Conservation (phyloP, 92 coral and sea anemone species). For the Metridium senile region DNA sequence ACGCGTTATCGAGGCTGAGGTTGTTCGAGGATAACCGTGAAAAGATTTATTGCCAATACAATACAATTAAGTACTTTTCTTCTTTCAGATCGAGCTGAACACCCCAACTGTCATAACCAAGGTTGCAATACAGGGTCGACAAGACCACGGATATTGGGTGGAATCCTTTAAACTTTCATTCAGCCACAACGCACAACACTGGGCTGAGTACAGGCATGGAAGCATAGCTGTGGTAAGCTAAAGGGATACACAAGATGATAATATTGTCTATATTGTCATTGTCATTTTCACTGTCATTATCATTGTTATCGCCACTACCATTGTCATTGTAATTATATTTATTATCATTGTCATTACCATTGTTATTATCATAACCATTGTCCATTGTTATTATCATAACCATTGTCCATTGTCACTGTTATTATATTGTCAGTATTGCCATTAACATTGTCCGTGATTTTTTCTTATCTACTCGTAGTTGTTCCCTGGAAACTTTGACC, state of each 20-base stretch:
- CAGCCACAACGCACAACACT: conserved; percentile 13
- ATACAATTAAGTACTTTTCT: neutral
- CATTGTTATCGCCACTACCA: too few relatives aligned
- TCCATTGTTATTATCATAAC: neutral
- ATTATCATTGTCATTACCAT: too few relatives aligned
- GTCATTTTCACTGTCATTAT: too few relatives aligned
- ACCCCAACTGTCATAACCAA: conserved; percentile 25
- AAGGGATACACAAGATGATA: too few relatives aligned
- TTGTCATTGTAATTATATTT: too few relatives aligned
- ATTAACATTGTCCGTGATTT: neutral
- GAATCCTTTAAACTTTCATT: conserved; percentile 9
- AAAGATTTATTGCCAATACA: too few relatives aligned
- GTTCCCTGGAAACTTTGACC: conserved; percentile 35
- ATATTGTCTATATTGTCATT: too few relatives aligned
- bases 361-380: too few relatives aligned
- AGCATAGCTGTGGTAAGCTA: conserved; percentile 23
- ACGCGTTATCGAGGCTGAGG: too few relatives aligned
- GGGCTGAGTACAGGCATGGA: conserved; percentile 31
- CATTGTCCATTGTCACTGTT: too few relatives aligned
- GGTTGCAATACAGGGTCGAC: conserved; percentile 26
- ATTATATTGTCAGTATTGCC: too few relatives aligned
- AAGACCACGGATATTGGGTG: neutral
- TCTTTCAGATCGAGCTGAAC: conserved; percentile 7
- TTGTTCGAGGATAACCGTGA: too few relatives aligned
- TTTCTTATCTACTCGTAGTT: neutral